These are phyloP conservation scores for Tinea pellionella DNA, from an alignment of 2,888 invertebrate genomes.

Conservation along the genomic window DNA sequence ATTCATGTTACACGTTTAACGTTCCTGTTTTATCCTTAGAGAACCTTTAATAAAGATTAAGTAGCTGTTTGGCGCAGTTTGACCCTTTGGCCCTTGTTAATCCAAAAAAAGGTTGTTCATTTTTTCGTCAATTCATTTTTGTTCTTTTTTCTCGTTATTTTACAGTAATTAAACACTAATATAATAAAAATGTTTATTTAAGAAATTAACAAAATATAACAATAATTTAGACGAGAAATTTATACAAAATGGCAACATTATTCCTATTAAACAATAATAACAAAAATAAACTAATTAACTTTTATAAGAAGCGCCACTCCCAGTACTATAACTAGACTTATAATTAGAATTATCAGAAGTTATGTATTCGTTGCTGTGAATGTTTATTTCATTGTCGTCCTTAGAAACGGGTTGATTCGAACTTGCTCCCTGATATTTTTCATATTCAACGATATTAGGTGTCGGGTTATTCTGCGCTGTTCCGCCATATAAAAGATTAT, in stretches of 20 bases:
- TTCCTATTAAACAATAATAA: background rate
- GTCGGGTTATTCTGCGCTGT: constrained; percentile 18
- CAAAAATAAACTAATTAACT: constrained; percentile 10
- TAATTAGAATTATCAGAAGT: constrained; percentile 40
- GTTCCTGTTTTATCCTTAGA: no score
- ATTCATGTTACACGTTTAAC: no score
- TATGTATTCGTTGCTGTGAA: constrained; percentile 40
- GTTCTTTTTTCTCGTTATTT: no score
- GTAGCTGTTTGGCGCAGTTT: no score
- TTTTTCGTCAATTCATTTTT: no score
- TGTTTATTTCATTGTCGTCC: constrained; percentile 44
- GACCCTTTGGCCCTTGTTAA: no score
- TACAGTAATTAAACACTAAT: no score
- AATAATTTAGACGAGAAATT: background rate
- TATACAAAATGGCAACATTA: constrained; percentile 1
- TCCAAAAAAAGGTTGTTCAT: no score
- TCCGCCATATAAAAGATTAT: constrained; percentile 33
- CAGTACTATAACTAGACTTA: constrained; percentile 39
- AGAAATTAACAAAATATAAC: background rate
- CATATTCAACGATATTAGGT: constrained; percentile 39
- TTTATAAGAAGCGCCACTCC: constrained; percentile 26
- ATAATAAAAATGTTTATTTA: background rate
- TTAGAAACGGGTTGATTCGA: constrained; percentile 36
- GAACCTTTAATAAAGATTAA: no score
- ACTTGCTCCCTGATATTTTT: constrained; percentile 35